These are phyloP conservation scores for Steinernema hermaphroditum DNA, from an alignment of 2,888 invertebrate genomes.

Conservation along the genomic window DNA sequence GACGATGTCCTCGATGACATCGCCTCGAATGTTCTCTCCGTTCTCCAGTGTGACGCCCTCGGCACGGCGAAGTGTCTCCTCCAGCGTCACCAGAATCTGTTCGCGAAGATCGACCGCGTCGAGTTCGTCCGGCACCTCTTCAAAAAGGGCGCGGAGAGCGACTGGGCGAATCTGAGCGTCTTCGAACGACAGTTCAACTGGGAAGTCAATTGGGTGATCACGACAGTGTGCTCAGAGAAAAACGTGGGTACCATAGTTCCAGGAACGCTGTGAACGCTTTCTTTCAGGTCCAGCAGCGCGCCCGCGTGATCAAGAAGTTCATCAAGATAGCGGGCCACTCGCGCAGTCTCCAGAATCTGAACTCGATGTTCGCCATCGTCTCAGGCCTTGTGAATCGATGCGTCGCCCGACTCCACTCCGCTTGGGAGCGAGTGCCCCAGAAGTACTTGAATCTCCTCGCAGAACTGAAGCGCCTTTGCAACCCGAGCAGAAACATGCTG, in stretches of 20 bases:
- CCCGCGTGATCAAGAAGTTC: conserved; percentile 97
- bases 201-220: conserved; percentile 89
- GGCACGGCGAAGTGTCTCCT: conserved; percentile 89
- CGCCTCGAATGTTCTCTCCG: conserved; percentile 81
- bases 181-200: conserved; percentile 82
- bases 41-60: conserved; percentile 83
- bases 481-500: conserved; percentile 97
- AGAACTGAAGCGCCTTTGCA: conserved; percentile 92
- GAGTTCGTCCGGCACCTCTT: conserved; percentile 80
- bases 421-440: conserved; percentile 95
- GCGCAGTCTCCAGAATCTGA: conserved; percentile 97
- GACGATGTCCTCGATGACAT: conserved; percentile 93
- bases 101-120: conserved; percentile 84
- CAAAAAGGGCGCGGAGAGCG: conserved; percentile 71
- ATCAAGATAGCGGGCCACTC: conserved; percentile 94
- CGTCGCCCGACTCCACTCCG: conserved; percentile 80
- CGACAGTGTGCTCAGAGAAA: conserved; percentile 91
- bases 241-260: conserved; percentile 71
- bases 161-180: conserved; percentile 87
- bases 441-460: conserved; percentile 88
- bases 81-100: conserved; percentile 84
- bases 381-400: conserved; percentile 95
- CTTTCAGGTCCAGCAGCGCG: conserved; percentile 73
- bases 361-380: conserved; percentile 98
- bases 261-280: neutral